These are phyloP conservation scores for Silvanus unidentatus DNA, from an alignment of 2,888 invertebrate species.

Conservation along the genomic window DNA sequence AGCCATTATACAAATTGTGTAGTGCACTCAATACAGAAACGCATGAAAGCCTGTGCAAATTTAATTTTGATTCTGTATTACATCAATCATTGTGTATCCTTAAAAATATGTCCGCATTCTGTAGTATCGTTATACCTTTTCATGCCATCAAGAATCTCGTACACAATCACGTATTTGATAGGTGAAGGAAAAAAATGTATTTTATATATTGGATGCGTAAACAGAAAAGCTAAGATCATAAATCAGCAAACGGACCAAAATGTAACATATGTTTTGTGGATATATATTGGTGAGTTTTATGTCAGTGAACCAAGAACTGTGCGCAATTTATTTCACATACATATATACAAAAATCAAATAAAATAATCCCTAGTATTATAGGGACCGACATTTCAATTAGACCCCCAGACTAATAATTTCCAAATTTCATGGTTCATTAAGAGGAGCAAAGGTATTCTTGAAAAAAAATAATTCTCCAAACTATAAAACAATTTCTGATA, in stretches of 20 bases:
- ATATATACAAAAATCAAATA: slow-evolving; percentile 4
- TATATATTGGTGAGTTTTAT: slow-evolving; percentile 30
- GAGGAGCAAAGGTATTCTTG: too few relatives aligned
- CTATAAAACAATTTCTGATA: too few relatives aligned
- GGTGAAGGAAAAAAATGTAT: slow-evolving; percentile 1
- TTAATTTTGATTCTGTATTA: too few relatives aligned
- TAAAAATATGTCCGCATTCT: too few relatives aligned
- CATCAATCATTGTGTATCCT: too few relatives aligned
- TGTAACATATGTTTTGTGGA: slow-evolving; percentile 30
- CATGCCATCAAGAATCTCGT: too few relatives aligned
- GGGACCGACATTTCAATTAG: background rate
- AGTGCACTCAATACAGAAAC: too few relatives aligned
- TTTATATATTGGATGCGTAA: slow-evolving; percentile 30
- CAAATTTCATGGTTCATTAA: slow-evolving; percentile 1
- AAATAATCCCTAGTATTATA: background rate
- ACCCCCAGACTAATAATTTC: too few relatives aligned
- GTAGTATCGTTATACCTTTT: too few relatives aligned
- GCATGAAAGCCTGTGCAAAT: too few relatives aligned
- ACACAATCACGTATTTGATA: slow-evolving; percentile 21
- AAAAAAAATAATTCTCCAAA: too few relatives aligned
- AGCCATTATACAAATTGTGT: too few relatives aligned
- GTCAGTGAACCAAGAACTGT: slow-evolving; percentile 29
- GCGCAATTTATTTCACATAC: slow-evolving; percentile 24
- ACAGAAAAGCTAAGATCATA: slow-evolving; percentile 33
- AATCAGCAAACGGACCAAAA: slow-evolving; percentile 29